Evolutionary conservation across 2,888 invertebrate species (phyloP).

Genomic region (Prionchulus punctatus): DNA sequence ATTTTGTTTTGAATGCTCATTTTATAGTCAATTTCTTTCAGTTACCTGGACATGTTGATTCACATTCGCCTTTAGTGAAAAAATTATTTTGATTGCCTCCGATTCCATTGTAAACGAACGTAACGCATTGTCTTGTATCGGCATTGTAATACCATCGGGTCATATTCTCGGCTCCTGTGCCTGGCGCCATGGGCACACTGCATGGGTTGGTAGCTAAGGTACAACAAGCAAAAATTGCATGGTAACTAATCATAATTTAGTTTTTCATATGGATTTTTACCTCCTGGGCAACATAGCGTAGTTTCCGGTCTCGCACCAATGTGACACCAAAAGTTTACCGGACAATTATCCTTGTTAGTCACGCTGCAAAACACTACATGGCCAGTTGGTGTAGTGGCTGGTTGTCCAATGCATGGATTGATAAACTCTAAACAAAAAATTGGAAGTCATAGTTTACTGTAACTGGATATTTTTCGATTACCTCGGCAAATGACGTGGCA

Average conservation of each 20-base stretch:
- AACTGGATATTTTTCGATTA: neutral
- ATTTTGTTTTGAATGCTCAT: too few species aligned
- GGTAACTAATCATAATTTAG: too few species aligned
- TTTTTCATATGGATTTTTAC: too few species aligned
- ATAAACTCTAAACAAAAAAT: slow-evolving; percentile 24
- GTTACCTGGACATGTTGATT: slow-evolving; percentile 28
- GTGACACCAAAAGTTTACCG: slow-evolving; percentile 22
- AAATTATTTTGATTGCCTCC: slow-evolving; percentile 30
- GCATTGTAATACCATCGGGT: slow-evolving; percentile 25
- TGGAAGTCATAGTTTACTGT: neutral
- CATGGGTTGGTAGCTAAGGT: slow-evolving; percentile 29
- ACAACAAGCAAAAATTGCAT: too few species aligned
- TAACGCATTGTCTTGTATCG: slow-evolving; percentile 27
- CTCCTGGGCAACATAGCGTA: slow-evolving; percentile 19
- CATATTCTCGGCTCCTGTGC: slow-evolving; percentile 26
- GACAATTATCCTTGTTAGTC: slow-evolving; percentile 19
- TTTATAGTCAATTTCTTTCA: too few species aligned
- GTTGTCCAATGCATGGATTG: slow-evolving; percentile 32
- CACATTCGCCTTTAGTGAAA: slow-evolving; percentile 23
- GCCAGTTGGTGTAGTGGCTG: slow-evolving; percentile 17
- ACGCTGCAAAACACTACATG: slow-evolving; percentile 14
- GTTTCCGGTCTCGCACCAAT: slow-evolving; percentile 25
- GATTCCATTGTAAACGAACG: slow-evolving; percentile 30
- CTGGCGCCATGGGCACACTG: slow-evolving; percentile 30
- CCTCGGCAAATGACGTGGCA: slow-evolving; percentile 10